Conservation (phyloP, 1,140 invertebrate species). For the Thaumatotibia leucotreta region DNA sequence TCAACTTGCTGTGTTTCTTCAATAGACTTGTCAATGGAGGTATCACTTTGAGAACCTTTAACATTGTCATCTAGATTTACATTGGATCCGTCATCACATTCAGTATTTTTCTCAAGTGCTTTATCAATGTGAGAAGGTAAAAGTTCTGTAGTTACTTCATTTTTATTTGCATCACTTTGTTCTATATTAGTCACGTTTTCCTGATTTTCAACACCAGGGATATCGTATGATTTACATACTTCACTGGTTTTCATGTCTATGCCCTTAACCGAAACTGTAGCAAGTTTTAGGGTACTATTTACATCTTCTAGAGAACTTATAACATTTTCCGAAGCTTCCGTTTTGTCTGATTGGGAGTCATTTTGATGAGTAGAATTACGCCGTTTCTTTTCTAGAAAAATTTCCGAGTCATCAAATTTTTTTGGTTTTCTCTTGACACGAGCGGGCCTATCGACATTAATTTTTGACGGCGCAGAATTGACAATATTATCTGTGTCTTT, state of each 20-base stretch:
- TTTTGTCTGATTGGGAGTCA: slow-evolving; percentile 18
- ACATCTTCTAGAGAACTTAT: not conserved
- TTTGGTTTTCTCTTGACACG: slow-evolving; percentile 68
- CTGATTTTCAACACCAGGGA: not conserved
- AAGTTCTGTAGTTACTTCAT: not conserved
- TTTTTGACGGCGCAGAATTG: slow-evolving; percentile 50
- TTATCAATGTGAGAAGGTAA: not conserved
- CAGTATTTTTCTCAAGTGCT: not conserved
- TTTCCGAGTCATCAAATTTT: slow-evolving; percentile 58
- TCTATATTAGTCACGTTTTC: not conserved
- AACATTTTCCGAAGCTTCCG: not conserved
- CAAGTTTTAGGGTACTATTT: not conserved
- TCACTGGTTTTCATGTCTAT: not conserved
- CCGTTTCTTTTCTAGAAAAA: slow-evolving; percentile 43
- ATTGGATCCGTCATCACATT: not conserved
- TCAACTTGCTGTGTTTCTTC: slow-evolving; percentile 1
- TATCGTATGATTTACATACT: not conserved
- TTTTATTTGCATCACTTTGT: not conserved
- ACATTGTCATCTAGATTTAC: not conserved
- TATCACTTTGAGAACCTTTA: not conserved
- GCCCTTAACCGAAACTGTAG: not conserved
- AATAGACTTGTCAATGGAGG: not conserved
- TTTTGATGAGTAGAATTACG: slow-evolving; percentile 30
- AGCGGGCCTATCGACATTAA: slow-evolving; percentile 50
- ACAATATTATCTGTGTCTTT: slow-evolving; percentile 19